These are phyloP conservation scores for Grantiella picta DNA, from an alignment of 2,113 vertebrate genomes.

Conservation along the genomic window DNA sequence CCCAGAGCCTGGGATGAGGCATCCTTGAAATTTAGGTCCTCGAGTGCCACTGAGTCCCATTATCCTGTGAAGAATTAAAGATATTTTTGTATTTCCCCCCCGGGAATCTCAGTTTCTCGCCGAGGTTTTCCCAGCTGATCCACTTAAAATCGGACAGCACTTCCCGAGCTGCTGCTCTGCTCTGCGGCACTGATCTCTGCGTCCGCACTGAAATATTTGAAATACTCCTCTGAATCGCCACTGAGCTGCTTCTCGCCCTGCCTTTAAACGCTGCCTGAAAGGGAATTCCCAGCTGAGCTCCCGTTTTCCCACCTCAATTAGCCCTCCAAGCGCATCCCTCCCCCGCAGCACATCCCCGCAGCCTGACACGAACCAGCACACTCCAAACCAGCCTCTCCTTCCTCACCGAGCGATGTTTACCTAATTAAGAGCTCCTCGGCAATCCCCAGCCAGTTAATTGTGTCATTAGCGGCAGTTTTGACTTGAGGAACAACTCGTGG, in stretches of 20 bases:
- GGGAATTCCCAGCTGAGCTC: conserved; percentile 30
- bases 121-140: background rate
- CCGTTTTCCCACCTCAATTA: conserved; percentile 10
- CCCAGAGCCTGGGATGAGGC: background rate
- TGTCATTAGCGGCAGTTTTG: conserved; percentile 78
- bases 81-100: background rate
- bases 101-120: background rate
- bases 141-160: background rate
- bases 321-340: conserved; percentile 6
- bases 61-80: background rate
- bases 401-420: conserved; percentile 65
- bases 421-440: conserved; percentile 79
- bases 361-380: conserved; percentile 48
- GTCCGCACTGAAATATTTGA: background rate
- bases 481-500: conserved; percentile 64
- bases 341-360: background rate
- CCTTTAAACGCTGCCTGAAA: background rate
- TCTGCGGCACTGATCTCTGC: background rate
- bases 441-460: conserved; percentile 74
- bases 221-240: background rate
- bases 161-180: background rate
- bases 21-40: background rate
- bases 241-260: background rate
- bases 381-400: conserved; percentile 30
- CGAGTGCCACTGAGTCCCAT: background rate